These are phyloP conservation scores for Chiloscyllium plagiosum DNA, from an alignment of 2,113 vertebrate species.

Conservation along the genomic window DNA sequence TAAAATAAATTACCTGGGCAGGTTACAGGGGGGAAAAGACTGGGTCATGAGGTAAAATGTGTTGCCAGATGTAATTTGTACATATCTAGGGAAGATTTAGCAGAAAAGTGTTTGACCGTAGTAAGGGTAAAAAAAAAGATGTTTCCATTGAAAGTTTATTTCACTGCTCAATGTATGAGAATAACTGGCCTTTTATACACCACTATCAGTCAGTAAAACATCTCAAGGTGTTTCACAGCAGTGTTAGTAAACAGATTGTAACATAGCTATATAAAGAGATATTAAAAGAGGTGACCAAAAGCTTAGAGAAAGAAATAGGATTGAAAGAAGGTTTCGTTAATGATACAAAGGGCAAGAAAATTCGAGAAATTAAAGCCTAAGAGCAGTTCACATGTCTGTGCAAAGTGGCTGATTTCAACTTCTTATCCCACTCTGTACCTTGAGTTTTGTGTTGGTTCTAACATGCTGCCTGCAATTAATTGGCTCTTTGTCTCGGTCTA, in stretches of 20 bases:
- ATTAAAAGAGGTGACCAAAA: neutral
- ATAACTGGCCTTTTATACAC: neutral
- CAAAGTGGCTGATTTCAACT: neutral
- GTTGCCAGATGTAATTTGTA: neutral
- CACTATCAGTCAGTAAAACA: neutral
- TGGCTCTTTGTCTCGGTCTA: neutral
- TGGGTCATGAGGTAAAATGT: neutral
- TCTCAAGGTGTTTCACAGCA: neutral
- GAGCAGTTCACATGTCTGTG: neutral
- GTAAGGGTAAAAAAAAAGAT: neutral
- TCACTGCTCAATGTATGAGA: neutral
- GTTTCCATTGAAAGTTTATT: neutral
- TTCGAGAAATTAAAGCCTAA: neutral
- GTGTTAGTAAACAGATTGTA: neutral
- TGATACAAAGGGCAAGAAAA: neutral
- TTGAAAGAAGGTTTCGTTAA: neutral
- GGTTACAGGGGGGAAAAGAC: slow-evolving; percentile 22
- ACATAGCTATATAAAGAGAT: neutral
- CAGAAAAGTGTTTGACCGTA: neutral
- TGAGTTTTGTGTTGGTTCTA: neutral
- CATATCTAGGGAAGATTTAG: neutral
- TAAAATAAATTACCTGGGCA: slow-evolving; percentile 30
- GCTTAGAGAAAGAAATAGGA: neutral
- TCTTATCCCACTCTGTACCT: neutral
- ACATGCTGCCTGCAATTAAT: neutral